Base-by-base conservation (phyloP, 2,888 invertebrate species). In the Synergus laeviventris region DNA sequence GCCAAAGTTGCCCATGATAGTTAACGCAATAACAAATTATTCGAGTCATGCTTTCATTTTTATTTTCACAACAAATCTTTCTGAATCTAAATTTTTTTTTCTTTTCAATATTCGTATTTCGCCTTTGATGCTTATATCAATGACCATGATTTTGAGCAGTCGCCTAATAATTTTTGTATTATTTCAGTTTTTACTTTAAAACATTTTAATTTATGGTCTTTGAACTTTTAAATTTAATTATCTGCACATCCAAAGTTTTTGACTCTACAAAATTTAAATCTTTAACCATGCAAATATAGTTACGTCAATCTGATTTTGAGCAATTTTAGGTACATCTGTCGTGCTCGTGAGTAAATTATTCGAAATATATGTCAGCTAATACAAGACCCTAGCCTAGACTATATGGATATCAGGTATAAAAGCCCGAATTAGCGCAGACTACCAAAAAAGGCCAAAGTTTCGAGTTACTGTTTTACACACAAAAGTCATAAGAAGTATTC, bases 1-100 rank as follows among this genome's bases (percentile, higher is more conserved):
- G 21, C 21, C 1, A 0, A 21, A 24, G 18, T 56, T 21, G 56
- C 11, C 21, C 49, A 49, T 49, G 16, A 16, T 49, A 45, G 45
- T 49, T 42, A 70, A 70, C 49, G 31, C 31, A 70, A 70, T 70
- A 70, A 70, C 70, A 49, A 49, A 70, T 31, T 66, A 45, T 66
- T 70, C 49, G 70, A 49, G 70, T 70, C 70, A 70, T 70, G 70
- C 45, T 49, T 70, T 70, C 21, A 4, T 56, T 36, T n/a, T 49
- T n/a, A 49, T 49, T 70, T 36, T 70, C n/a, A 11, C 36, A 49
- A n/a, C n/a, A 70, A 66, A 31, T 9, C 14, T 24, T 49, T 70
- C 42, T 24, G 45, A 11, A 49, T 45, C 11, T 24, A 31, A 70
- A 70, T n/a, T 38, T 9, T 38, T 4, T 11, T 16, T n/a, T 42